Base-by-base conservation (phyloP, 2,888 invertebrate genomes). In the Adela reaumurella region DNA sequence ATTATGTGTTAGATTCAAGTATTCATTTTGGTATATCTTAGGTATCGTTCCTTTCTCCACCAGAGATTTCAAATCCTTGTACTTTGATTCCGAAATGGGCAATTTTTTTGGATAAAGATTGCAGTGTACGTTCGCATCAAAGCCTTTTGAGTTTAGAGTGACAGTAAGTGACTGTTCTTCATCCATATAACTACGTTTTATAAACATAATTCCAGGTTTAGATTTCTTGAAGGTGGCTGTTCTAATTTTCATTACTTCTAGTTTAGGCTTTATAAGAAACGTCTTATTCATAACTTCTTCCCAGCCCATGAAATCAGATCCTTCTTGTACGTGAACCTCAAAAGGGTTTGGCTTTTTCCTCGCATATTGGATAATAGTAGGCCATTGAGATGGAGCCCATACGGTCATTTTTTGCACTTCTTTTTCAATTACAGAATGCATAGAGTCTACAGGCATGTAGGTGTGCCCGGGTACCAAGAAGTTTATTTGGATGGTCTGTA, bases 381-480 rank as follows among this genome's bases (percentile, higher is more conserved):
- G 49, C 58, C 58, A 59, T 53, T 60, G 57, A n/a, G n/a, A n/a
- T n/a, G n/a, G n/a, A n/a, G n/a, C n/a, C n/a, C n/a, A n/a, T n/a
- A n/a, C n/a, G n/a, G 52, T 57, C 24, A 54, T 48, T 47, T 54
- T 58, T 47, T 43, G 49, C 10, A 55, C 54, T 50, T 49, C 50
- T 42, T 54, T 48, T 46, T 60, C 58, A 18, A 59, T 59, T n/a
- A 54, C 51, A 45, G 56, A 54, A 49, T 57, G 56, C 50, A 56
- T 52, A 17, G 46, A 52, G 49, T 60, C 59, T 2, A 60, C 60
- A 8, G 60, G 59, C 62, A 62, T 62, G 43, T 59, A 58, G 18
- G 59, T 59, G 28, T 63, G 62, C 8, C 62, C 61, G 1, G 59
- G 53, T n/a, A 62, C 49, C 19, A 63, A 50, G 46, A 53, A 62